These are phyloP conservation scores for Luehdorfia chinensis DNA, from an alignment of 1,140 invertebrate genomes.

Conservation along the genomic window DNA sequence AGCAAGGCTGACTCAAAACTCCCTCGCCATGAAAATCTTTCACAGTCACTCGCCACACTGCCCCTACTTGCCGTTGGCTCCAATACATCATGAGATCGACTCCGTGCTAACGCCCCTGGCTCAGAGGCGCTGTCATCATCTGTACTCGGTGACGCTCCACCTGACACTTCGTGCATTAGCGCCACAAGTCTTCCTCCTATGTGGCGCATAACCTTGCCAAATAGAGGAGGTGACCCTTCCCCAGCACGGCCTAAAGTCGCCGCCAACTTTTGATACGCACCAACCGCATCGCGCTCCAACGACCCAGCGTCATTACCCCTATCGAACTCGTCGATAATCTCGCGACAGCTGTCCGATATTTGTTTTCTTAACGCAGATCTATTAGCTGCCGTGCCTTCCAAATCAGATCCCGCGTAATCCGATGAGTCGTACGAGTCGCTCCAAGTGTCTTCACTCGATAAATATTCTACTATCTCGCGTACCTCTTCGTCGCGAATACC, in stretches of 20 bases:
- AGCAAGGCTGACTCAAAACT: slow-evolving; percentile 93
- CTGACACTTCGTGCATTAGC: slow-evolving; percentile 94
- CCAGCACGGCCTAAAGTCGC: slow-evolving; percentile 86
- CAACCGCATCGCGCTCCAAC: slow-evolving; percentile 84
- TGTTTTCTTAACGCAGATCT: slow-evolving; percentile 88
- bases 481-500: slow-evolving; percentile 94
- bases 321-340: slow-evolving; percentile 91
- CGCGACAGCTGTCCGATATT: slow-evolving; percentile 91
- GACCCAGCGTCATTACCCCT: slow-evolving; percentile 81
- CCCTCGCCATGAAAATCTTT: slow-evolving; percentile 92
- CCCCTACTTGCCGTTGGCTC: slow-evolving; percentile 80
- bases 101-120: slow-evolving; percentile 69
- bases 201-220: slow-evolving; percentile 94
- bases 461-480: slow-evolving; percentile 92
- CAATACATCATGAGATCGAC: slow-evolving; percentile 87
- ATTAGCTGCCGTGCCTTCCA: slow-evolving; percentile 84
- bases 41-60: slow-evolving; percentile 89
- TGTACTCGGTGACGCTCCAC: slow-evolving; percentile 87
- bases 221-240: slow-evolving; percentile 89
- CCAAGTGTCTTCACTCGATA: slow-evolving; percentile 94
- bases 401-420: slow-evolving; percentile 92
- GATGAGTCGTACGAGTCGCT: slow-evolving; percentile 94
- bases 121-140: slow-evolving; percentile 86
- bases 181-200: slow-evolving; percentile 93
- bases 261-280: slow-evolving; percentile 90